Evolutionary conservation across 2,888 invertebrate genomes (phyloP).

Genomic region (Epicampocera succincta): DNA sequence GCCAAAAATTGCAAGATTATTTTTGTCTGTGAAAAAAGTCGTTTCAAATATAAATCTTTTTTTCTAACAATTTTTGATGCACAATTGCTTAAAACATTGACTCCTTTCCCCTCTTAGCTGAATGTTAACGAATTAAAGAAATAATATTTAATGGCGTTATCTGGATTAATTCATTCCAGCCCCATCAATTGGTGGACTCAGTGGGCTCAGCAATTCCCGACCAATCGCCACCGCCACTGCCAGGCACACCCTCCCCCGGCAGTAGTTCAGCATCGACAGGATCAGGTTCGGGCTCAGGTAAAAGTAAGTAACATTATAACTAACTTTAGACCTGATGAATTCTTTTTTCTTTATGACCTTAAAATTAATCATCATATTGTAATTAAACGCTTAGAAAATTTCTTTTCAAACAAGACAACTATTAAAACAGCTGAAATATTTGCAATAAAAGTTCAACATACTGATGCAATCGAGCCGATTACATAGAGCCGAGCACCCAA

Average conservation of each 20-base stretch:
- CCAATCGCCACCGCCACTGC: slow-evolving; percentile 85
- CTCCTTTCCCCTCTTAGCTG: slow-evolving; percentile 42
- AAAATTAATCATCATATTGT: too few species aligned
- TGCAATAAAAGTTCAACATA: too few species aligned
- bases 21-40: not conserved
- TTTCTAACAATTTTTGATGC: slow-evolving; percentile 30
- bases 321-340: too few species aligned
- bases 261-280: slow-evolving; percentile 92
- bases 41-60: slow-evolving; percentile 31
- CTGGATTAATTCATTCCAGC: slow-evolving; percentile 75
- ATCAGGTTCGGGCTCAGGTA: slow-evolving; percentile 86
- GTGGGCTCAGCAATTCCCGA: slow-evolving; percentile 84
- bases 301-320: slow-evolving; percentile 75
- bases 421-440: too few species aligned
- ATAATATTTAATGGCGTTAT: slow-evolving; percentile 37
- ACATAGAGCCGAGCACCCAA: too few species aligned
- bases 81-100: slow-evolving; percentile 57
- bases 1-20: not conserved
- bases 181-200: slow-evolving; percentile 83
- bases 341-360: too few species aligned
- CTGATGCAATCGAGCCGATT: too few species aligned
- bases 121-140: not conserved
- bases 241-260: slow-evolving; percentile 92
- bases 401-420: too few species aligned
- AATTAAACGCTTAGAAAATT: too few species aligned